Evolutionary conservation across 1,140 invertebrate species (phyloP), one percentile per base, ranked within the genome.

Genomic region (Oppia nitens): DNA sequence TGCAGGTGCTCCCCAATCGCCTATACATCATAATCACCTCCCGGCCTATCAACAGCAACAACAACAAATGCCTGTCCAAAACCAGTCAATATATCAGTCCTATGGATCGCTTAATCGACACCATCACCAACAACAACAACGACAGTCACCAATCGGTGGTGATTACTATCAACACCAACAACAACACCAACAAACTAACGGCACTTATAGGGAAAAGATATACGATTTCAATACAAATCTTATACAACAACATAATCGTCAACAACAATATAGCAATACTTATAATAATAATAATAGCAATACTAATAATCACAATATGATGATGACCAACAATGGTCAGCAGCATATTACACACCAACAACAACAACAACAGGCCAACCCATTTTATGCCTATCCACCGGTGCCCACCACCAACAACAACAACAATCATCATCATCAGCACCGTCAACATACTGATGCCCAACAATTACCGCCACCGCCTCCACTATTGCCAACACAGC

Each of bases 391-490:
- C 11, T 11, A 26, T 28, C 12, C n/a, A 11, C 51, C 20, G 17
- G 24, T 21, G 21, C 53, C 3, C 29, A 17, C 32, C 28, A 47
- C 47, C 55, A 56, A 21, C 53, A 56, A 51, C 49, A 6, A 51
- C n/a, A 6, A 4, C 27, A 23, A 40, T 17, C 60, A 21, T 55
- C 55, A 47, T 61, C 65, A 55, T 48, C n/a, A 29, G 12, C 60
- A 47, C 63, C 53, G 45, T 58, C 62, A 57, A 52, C 56, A 47
- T 47, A 49, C 27, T 17, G 21, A 6, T 28, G 9, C 28, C 26
- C 53, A 20, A 54, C 17, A 14, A 17, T 83, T 83, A 0, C 79
- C 81, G 63, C 76, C 83, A 32, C 80, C 82, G 6, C 65, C 51
- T 51, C 64, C 60, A 17, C 60, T 59, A 28, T 2, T 29, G 24